Evolutionary conservation across 2,888 invertebrate genomes (phyloP).

Genomic region (Brenthis hecate): DNA sequence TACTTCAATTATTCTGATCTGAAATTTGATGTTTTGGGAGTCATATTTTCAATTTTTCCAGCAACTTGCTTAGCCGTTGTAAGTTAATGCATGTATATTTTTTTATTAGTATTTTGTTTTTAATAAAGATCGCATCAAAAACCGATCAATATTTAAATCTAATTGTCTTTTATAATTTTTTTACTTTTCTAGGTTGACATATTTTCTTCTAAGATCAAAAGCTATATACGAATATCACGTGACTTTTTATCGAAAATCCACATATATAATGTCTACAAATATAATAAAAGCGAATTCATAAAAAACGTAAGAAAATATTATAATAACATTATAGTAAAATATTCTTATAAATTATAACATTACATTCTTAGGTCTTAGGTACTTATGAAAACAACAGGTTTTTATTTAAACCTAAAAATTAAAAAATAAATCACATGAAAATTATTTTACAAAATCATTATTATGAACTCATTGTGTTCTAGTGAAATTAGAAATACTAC

Average conservation of each 20-base stretch:
- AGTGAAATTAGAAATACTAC: no score
- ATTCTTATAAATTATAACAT: no score
- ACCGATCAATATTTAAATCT: no score
- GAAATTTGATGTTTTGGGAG: conserved; percentile 32
- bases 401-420: no score
- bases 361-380: no score
- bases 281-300: conserved; percentile 27
- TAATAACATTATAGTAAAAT: no score
- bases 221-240: conserved; percentile 29
- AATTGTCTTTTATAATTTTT: neutral
- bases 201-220: conserved; percentile 27
- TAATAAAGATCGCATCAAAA: no score
- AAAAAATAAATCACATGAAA: no score
- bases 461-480: no score
- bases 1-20: conserved; percentile 31
- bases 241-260: conserved; percentile 39
- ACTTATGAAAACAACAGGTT: no score
- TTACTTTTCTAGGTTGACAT: conserved; percentile 35
- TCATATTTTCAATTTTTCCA: conserved; percentile 35
- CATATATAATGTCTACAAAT: conserved; percentile 32
- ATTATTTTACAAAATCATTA: no score
- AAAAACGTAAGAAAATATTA: conserved; percentile 28
- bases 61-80: conserved; percentile 34
- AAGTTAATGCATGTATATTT: conserved; percentile 14
- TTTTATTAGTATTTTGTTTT: no score